A percentile compares a stretch with the other conserved stretches of the same genome.
Evolutionary conservation across 1,140 invertebrate genomes (phyloP).

Genomic region (Drosophila pachea): DNA sequence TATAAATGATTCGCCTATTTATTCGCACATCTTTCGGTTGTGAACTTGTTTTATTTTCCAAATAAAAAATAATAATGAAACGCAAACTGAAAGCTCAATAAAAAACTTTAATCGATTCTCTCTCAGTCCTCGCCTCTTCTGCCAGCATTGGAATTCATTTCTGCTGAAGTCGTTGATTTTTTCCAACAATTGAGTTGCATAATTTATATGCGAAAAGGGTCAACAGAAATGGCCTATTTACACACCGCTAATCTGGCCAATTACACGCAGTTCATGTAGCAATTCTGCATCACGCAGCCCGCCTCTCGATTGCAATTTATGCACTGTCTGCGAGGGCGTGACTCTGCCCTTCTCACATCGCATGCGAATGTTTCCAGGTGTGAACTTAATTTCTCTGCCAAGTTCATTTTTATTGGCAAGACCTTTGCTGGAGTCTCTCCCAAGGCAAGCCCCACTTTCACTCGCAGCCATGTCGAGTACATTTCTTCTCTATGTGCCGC

Average conservation of each 20-base stretch:
- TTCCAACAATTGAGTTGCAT: constrained; percentile 58
- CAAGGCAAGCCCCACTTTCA: neutral
- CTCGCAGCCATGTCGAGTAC: no score
- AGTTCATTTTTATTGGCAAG: neutral
- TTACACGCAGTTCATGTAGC: constrained; percentile 43
- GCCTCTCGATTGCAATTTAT: constrained; percentile 5
- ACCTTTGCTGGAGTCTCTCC: neutral
- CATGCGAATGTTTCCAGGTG: neutral
- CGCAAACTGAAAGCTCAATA: constrained; percentile 37
- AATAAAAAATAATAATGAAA: constrained; percentile 18
- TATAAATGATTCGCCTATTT: constrained; percentile 71
- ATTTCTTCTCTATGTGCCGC: no score
- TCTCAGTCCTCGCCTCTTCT: neutral
- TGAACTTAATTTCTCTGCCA: neutral
- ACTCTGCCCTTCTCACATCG: neutral
- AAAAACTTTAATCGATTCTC: constrained; percentile 31
- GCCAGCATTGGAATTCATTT: constrained; percentile 45
- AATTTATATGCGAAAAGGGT: constrained; percentile 47
- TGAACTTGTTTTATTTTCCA: constrained; percentile 53
- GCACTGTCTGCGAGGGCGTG: neutral
- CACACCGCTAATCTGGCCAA: constrained; percentile 55
- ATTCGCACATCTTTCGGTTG: constrained; percentile 69
- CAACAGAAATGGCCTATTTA: neutral
- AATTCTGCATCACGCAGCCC: neutral
- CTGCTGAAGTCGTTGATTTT: constrained; percentile 35